Conservation (phyloP, 1,140 invertebrate genomes). For the Phthorimaea operculella region DNA sequence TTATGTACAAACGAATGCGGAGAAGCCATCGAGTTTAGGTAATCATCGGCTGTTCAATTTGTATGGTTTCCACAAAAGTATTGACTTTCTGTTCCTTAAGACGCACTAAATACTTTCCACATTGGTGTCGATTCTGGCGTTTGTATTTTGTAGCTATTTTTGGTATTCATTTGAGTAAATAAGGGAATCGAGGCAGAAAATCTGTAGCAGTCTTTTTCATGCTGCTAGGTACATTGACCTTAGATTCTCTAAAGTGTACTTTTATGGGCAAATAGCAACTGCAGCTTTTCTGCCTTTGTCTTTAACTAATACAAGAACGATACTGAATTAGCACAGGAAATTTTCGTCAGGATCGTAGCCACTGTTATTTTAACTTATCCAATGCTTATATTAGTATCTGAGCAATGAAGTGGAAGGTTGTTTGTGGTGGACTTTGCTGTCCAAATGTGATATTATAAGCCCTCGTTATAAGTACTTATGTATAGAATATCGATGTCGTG, state of each 20-base stretch:
- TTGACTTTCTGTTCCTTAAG: neutral
- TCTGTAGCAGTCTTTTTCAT: too few relatives aligned
- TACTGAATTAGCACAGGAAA: too few relatives aligned
- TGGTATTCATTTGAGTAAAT: too few relatives aligned
- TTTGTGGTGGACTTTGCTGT: conserved; percentile 35
- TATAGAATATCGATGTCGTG: conserved; percentile 57
- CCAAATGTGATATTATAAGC: conserved; percentile 65
- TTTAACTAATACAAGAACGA: too few relatives aligned
- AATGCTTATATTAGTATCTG: neutral
- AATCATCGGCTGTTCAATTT: neutral
- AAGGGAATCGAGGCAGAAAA: too few relatives aligned
- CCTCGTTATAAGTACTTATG: conserved; percentile 41
- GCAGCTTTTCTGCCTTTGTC: too few relatives aligned
- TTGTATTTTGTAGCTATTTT: neutral
- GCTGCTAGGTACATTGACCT: too few relatives aligned
- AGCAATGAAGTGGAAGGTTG: conserved; percentile 2
- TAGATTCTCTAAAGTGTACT: too few relatives aligned
- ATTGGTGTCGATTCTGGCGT: neutral
- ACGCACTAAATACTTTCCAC: neutral
- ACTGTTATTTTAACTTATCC: too few relatives aligned
- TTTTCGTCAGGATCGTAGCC: too few relatives aligned
- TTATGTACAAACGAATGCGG: neutral
- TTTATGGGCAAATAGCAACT: too few relatives aligned
- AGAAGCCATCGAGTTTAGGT: conserved; percentile 4
- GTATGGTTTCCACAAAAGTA: conserved; percentile 5